Percentiles rank a stretch among this genome's conserved stretches.
Evolutionary conservation across 2,797 vertebrate species (phyloP).

Genomic region (Enteromius unitaeniatus): DNA sequence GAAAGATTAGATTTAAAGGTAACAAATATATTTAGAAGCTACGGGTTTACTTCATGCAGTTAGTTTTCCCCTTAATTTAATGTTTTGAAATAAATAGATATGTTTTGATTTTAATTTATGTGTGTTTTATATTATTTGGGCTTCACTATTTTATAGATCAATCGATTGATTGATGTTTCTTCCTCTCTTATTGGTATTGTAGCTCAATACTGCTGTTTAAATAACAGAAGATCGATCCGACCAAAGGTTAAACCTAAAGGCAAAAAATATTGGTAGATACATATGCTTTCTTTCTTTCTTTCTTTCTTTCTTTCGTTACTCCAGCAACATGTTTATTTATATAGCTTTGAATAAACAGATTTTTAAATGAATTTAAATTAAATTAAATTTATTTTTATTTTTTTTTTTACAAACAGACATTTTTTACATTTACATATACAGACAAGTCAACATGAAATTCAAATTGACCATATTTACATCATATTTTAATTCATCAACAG

Average conservation of each 20-base stretch:
- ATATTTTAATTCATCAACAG: neutral
- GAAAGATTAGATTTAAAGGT: neutral
- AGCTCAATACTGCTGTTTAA: constrained; percentile 2
- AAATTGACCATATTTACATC: neutral
- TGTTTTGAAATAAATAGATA: too few relatives aligned
- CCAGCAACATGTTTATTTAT: too few relatives aligned
- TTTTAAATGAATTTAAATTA: too few relatives aligned
- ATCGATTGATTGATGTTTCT: neutral
- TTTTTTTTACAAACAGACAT: too few relatives aligned
- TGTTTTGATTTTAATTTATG: too few relatives aligned
- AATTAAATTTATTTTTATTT: too few relatives aligned
- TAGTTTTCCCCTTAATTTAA: too few relatives aligned
- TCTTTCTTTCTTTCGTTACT: neutral
- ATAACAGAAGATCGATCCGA: neutral
- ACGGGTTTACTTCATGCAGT: neutral
- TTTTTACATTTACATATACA: too few relatives aligned
- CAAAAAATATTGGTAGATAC: neutral
- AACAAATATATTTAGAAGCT: neutral
- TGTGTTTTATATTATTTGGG: too few relatives aligned
- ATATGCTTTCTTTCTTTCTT: neutral
- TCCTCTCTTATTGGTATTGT: neutral
- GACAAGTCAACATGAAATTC: neutral
- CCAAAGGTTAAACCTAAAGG: neutral
- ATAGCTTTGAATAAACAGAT: too few relatives aligned
- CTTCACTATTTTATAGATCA: neutral